phyloP scores from a whole-genome alignment of 2,113 vertebrate species.

The Cheirogaleus medius region DNA sequence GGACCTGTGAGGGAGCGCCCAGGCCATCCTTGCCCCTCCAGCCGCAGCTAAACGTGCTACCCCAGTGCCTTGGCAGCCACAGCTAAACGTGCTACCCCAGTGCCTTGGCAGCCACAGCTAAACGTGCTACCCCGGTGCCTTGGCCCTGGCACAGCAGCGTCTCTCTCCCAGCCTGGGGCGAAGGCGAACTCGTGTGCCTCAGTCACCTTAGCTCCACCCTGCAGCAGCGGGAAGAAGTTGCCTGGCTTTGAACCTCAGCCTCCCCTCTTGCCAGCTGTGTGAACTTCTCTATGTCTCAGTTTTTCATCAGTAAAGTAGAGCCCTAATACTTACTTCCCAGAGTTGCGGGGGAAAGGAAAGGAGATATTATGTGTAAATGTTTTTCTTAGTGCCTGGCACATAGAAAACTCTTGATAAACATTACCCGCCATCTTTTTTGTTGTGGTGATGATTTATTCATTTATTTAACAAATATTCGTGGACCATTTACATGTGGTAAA shows the following conservation, averaged over 20 bases:
- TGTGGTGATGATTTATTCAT: background rate
- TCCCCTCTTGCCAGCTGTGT: background rate
- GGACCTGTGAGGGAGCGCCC: background rate
- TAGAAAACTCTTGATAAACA: background rate
- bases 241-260: background rate
- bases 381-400: background rate
- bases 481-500: background rate
- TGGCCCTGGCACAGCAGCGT: background rate
- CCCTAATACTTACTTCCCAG: background rate
- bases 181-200: fast-evolving
- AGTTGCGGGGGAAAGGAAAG: too few relatives aligned
- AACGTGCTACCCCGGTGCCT: fast-evolving
- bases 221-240: background rate
- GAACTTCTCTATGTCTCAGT: background rate
- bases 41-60: fast-evolving
- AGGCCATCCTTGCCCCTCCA: background rate
- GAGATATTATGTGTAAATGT: too few relatives aligned
- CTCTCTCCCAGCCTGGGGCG: background rate
- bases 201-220: fast-evolving
- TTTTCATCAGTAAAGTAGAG: background rate
- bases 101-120: fast-evolving
- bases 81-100: fast-evolving
- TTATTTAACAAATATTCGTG: background rate
- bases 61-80: fast-evolving
- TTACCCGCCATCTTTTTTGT: background rate